These are phyloP conservation scores for Sebastolobus alascanus DNA, from an alignment of 2,797 vertebrate genomes.

Conservation along the genomic window DNA sequence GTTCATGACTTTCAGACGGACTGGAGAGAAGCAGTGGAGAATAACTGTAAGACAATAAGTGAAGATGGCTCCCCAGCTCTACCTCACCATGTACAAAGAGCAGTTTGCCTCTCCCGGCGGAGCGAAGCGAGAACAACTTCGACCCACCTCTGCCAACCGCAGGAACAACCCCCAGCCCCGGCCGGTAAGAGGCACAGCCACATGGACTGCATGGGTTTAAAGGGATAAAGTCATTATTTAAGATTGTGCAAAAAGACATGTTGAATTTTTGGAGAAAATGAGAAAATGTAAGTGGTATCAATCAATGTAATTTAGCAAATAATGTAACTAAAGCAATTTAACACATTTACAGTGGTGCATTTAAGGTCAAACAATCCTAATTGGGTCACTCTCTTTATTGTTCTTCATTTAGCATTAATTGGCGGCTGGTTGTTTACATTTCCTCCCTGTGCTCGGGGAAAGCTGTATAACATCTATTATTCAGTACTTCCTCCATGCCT, in stretches of 20 bases:
- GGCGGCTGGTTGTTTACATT: conserved; percentile 52
- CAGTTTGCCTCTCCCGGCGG: conserved; percentile 77
- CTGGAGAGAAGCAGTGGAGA: conserved; percentile 33
- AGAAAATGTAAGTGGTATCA: background rate
- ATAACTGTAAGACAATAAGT: background rate
- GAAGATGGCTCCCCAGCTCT: conserved; percentile 79
- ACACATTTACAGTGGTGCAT: conserved; percentile 9
- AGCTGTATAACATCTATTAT: conserved; percentile 67
- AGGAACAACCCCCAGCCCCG: conserved; percentile 87
- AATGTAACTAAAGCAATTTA: background rate
- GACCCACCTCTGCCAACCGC: conserved; percentile 84
- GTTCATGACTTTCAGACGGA: conserved; percentile 35
- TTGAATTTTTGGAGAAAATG: background rate
- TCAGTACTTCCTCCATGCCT: conserved; percentile 48
- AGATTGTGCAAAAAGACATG: background rate
- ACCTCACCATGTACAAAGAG: conserved; percentile 81
- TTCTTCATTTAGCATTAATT: conserved; percentile 49
- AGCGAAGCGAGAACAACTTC: conserved; percentile 58
- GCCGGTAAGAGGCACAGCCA: conserved; percentile 75
- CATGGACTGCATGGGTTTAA: background rate
- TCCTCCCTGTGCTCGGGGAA: conserved; percentile 41
- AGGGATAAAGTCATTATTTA: background rate
- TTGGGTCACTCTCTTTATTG: conserved; percentile 16
- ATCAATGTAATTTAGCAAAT: background rate
- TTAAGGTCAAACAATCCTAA: conserved; percentile 28